Evolutionary conservation across 2,113 vertebrate species (phyloP), one percentile per base, ranked within the genome.

Genomic region (Eidolon helvum): DNA sequence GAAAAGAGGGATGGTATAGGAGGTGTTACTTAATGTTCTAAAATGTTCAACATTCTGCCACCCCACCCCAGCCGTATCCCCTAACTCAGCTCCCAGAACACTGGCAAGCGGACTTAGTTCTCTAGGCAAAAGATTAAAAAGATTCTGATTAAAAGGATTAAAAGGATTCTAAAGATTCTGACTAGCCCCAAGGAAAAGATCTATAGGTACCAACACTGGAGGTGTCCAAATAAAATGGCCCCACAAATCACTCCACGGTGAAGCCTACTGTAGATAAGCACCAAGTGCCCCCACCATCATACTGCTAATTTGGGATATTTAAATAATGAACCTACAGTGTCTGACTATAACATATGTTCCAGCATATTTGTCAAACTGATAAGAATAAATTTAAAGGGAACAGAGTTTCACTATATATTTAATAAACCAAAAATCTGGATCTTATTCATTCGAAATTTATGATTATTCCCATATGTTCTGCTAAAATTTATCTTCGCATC

Each of bases 401-500:
- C 5, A 21, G 93, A 33, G 30, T 84, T 91, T 66, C 55, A 88
- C 22, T 88, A 86, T 40, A n/a, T 72, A 77, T 82, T 82, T 38
- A 90, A 93, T 30, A 82, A 85, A 93, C 63, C 79, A 91, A 77
- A 26, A 91, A 79, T 48, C 19, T 83, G 55, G 33, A 90, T 86
- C 15, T 18, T 74, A 92, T 4, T 80, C 40, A 80, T 50, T 83
- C 24, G 16, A 66, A 95, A 85, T 59, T 50, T 93, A 38, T 80
- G 21, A 88, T 88, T 95, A 77, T 48, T 94, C 50, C 75, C 71
- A 22, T 28, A 80, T 88, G 57, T 26, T 71, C 24, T 15, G 1
- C 48, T 71, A 10, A 93, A 90, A 84, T 6, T 53, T 87, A 48
- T 22, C 35, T 94, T 77, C 61, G 4, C 19, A 80, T 87, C 74